phyloP scores from a whole-genome alignment of 2,113 vertebrate genomes.

The Monopterus albus region DNA sequence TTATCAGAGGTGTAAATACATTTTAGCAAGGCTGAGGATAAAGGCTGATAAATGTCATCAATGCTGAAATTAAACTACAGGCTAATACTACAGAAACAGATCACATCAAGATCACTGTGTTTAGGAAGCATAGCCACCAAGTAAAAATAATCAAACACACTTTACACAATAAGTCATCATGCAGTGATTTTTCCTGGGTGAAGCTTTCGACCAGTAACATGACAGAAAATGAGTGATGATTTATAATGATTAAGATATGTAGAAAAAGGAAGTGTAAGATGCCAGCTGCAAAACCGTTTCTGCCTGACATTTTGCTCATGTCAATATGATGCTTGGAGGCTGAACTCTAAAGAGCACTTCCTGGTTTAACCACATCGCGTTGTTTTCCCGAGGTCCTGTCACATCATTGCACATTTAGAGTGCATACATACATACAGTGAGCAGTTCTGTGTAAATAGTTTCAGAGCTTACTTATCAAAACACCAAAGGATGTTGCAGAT shows the following conservation, averaged over 20 bases:
- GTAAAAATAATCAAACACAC: background rate
- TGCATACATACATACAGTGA: too few species aligned
- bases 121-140: too few species aligned
- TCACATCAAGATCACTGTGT: background rate
- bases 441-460: too few species aligned
- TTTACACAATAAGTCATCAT: background rate
- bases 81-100: background rate
- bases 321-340: conserved; percentile 16
- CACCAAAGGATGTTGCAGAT: too few species aligned
- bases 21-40: conserved; percentile 5
- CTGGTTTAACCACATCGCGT: conserved; percentile 16
- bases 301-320: conserved; percentile 41
- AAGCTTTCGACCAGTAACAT: background rate
- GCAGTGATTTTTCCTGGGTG: background rate
- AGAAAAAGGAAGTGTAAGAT: background rate
- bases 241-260: background rate
- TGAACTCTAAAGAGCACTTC: conserved; percentile 27
- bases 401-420: too few species aligned
- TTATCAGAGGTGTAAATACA: conserved; percentile 35
- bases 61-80: background rate
- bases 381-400: too few species aligned
- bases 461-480: too few species aligned
- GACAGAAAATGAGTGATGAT: background rate
- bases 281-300: conserved; percentile 4
- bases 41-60: conserved; percentile 7